Base-by-base conservation (phyloP, 2,888 invertebrate species). In the Drosophila paucipuncta region DNA sequence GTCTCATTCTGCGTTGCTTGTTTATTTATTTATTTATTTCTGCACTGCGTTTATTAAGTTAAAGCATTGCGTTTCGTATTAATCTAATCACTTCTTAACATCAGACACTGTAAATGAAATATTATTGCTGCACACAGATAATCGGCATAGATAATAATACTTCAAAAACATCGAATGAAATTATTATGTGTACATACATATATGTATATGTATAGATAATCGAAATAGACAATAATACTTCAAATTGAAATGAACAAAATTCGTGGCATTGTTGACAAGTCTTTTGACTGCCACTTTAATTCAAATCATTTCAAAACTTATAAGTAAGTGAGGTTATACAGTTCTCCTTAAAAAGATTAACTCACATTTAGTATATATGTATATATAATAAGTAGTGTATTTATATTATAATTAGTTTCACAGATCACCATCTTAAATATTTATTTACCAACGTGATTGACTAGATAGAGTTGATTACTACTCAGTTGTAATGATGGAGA, bases 161-260 rank as follows among this genome's bases (percentile, higher is more conserved):
- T 78, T 78, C 75, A 79, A 54, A 55, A n/a, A 30, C 13, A n/a
- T 58, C 63, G 50, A 33, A 65, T 41, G 50, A 16, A 39, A 41
- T 30, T 58, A 58, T 7, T 18, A 31, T 31, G 5, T 58, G 22
- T 41, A 22, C 6, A 7, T n/a, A n/a, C n/a, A n/a, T n/a, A n/a
- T n/a, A n/a, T 22, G 22, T 43, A 1, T 43, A 7, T 37, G n/a
- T 58, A 55, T 52, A 64, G 63, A 61, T 80, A 69, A 79, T 79
- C 73, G 52, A 1, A 52, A 73, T 67, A 76, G 68, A 80, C 69
- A 80, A 76, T 59, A 80, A 63, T 68, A 78, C 78, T 78, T 78
- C 80, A 78, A 58, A 62, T 47, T 62, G 57, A 52, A 65, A 33
- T 57, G 13, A n/a, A 30, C 43, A 49, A 67, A 43, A 79, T 61